Evolutionary conservation across 2,113 vertebrate genomes (phyloP).

Genomic region (Cyrtonyx montezumae): DNA sequence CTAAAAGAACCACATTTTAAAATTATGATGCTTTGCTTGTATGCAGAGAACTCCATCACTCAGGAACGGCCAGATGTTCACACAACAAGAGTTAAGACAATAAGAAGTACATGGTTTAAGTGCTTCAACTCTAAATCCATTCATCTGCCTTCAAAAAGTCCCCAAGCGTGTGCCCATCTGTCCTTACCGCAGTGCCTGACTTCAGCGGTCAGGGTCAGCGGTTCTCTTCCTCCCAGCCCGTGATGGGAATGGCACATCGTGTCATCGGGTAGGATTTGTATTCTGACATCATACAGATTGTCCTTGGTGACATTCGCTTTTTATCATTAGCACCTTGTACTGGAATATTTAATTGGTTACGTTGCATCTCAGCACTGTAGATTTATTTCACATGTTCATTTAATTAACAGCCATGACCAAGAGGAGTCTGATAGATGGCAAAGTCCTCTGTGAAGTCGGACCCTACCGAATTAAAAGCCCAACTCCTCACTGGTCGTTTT

Average conservation of each 20-base stretch:
- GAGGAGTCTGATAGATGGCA: slow-evolving; percentile 31
- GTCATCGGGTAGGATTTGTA: slow-evolving; percentile 19
- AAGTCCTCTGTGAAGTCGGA: slow-evolving; percentile 25
- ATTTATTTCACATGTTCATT: slow-evolving; percentile 53
- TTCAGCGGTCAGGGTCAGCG: background rate
- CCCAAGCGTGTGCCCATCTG: fast-evolving
- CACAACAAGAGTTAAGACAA: background rate
- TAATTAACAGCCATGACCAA: slow-evolving; percentile 55
- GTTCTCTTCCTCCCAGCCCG: background rate
- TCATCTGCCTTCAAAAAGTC: background rate
- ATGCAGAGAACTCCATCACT: background rate
- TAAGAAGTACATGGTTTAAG: background rate
- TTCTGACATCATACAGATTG: slow-evolving; percentile 25
- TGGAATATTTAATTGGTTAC: slow-evolving; percentile 30
- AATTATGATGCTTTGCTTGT: background rate
- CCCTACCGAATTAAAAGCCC: slow-evolving; percentile 48
- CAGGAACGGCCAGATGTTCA: background rate
- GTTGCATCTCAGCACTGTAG: slow-evolving; percentile 5
- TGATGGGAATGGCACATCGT: background rate
- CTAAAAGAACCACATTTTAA: fast-evolving
- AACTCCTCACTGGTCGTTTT: background rate
- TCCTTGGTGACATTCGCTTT: background rate
- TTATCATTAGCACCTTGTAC: slow-evolving; percentile 33
- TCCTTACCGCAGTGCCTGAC: background rate
- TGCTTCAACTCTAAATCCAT: background rate